Base-by-base conservation (phyloP, 2,797 vertebrate genomes). In the Leptodactylus fallax region DNA sequence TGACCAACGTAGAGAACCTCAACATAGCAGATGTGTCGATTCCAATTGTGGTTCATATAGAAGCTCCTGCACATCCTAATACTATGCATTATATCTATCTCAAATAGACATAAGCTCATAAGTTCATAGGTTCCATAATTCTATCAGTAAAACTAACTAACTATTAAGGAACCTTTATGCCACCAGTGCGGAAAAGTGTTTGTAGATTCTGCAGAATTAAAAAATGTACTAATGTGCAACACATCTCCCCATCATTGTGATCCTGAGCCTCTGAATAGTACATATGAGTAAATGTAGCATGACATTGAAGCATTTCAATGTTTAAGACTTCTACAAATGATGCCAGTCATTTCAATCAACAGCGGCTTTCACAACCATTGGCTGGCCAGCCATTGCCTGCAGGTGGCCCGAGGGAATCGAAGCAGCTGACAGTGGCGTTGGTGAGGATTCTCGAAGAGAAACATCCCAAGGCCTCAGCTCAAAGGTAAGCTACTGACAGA, bases 401-500 rank as follows among this genome's bases (percentile, higher is more conserved):
- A 93, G 93, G 88, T 90, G 91, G 91, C 93, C 91, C 92, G 80
- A 92, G 92, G 94, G 92, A 94, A 91, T 93, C 90, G 92, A 90
- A 90, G 92, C 93, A 94, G 94, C 95, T 96, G 95, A 96, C 94
- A 90, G 95, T 95, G 93, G 95, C 95, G 92, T 94, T 96, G 94
- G 93, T 95, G 94, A 96, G 93, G 95, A 96, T 95, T 94, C 94
- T 91, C 87, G 94, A 95, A 95, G 96, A 94, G 94, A 94, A 94
- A 94, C 93, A 91, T 94, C 97, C 95, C 91, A 92, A 94, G 96
- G 97, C 96, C 93, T 90, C 94, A 88, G 95, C 97, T 97, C 95
- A 96, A 95, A 97, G 97, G 96, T 96, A 95, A 95, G 96, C 92
- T 93, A 94, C 95, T 97, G 96, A 97, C 96, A 96, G 96, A 95